These are phyloP conservation scores for Chrysomela aeneicollis DNA, from an alignment of 2,888 invertebrate genomes.

Conservation along the genomic window DNA sequence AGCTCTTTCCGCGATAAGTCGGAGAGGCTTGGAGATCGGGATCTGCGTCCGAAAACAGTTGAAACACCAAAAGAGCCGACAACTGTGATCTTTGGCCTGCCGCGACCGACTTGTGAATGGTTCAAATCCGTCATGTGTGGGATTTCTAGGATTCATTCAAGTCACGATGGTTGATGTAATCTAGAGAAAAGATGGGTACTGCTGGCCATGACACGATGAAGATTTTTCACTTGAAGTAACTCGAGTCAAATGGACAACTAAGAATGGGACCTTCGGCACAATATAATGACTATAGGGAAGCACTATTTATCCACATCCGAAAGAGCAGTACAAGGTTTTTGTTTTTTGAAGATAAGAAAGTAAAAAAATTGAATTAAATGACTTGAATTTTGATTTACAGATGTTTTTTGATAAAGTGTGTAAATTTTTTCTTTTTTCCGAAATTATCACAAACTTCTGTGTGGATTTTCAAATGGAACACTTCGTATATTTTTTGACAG, in stretches of 20 bases:
- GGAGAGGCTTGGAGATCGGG: background rate
- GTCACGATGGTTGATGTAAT: conserved; percentile 41
- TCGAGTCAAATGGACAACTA: background rate
- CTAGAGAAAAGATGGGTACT: background rate
- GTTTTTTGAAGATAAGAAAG: too few species aligned
- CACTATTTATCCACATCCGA: too few species aligned
- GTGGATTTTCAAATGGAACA: too few species aligned
- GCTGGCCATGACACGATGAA: background rate
- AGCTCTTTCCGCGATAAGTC: conserved; percentile 17
- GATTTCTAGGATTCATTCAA: conserved; percentile 47
- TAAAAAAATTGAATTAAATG: too few species aligned
- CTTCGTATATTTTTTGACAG: too few species aligned
- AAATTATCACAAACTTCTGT: too few species aligned
- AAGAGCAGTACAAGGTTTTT: too few species aligned
- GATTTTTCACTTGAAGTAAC: background rate
- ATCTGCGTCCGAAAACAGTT: conserved; percentile 20
- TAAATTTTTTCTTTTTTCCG: too few species aligned
- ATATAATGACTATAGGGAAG: conserved; percentile 2
- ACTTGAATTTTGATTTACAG: too few species aligned
- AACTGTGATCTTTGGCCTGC: conserved; percentile 15
- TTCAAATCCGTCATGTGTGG: conserved; percentile 48
- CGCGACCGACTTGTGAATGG: conserved; percentile 43
- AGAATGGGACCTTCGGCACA: background rate
- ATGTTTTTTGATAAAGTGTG: too few species aligned
- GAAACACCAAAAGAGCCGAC: conserved; percentile 11